phyloP scores from a whole-genome alignment of 2,113 vertebrate genomes.

The Polypterus senegalus region DNA sequence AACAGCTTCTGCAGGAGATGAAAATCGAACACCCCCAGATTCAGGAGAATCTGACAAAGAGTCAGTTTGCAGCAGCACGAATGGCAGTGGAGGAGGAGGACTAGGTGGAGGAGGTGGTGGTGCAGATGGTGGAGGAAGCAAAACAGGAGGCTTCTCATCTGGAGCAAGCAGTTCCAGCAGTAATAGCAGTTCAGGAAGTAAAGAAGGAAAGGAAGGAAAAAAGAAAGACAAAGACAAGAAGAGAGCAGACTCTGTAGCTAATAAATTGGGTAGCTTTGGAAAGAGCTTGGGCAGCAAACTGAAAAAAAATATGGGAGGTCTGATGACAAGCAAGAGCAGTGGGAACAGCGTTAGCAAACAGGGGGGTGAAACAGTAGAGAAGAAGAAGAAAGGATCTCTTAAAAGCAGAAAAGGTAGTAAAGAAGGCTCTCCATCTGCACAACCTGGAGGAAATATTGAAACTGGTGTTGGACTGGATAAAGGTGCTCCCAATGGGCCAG shows the following conservation, averaged over 20 bases:
- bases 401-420: constrained; percentile 67
- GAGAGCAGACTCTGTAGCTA: constrained; percentile 82
- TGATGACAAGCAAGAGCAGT: constrained; percentile 70
- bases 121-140: constrained; percentile 18
- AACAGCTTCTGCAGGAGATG: constrained; percentile 76
- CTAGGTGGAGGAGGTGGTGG: constrained; percentile 14
- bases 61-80: constrained; percentile 84
- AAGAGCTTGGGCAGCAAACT: constrained; percentile 90
- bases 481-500: accelerated
- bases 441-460: constrained; percentile 41
- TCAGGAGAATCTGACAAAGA: constrained; percentile 92
- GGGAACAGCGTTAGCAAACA: constrained; percentile 43
- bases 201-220: constrained; percentile 51
- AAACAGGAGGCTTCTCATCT: constrained; percentile 31
- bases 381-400: constrained; percentile 80
- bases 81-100: constrained; percentile 56
- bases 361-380: constrained; percentile 48
- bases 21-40: constrained; percentile 69
- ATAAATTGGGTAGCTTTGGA: constrained; percentile 90
- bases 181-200: constrained; percentile 26
- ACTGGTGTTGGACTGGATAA: constrained; percentile 45
- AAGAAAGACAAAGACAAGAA: constrained; percentile 74
- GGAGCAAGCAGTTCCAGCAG: constrained; percentile 45
- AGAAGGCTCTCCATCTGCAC: constrained; percentile 52
- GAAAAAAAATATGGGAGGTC: constrained; percentile 85